phyloP scores from a whole-genome alignment of 2,888 invertebrate species.

The Melinopterus prodromus region DNA sequence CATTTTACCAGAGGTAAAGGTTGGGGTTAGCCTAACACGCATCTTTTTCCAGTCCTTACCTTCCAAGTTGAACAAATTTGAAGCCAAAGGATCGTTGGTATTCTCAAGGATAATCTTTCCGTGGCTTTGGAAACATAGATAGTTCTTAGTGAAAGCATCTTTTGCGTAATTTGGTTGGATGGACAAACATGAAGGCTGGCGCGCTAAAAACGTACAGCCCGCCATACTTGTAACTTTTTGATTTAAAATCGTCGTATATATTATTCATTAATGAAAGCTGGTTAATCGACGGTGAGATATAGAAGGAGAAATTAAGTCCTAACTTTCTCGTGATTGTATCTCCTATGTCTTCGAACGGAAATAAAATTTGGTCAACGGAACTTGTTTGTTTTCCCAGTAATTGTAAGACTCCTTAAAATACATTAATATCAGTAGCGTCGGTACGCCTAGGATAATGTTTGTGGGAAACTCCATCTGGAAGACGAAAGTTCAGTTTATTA shows the following conservation, averaged over 20 bases:
- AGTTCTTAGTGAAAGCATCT: slow-evolving; percentile 66
- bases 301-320: slow-evolving; percentile 8
- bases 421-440: neutral
- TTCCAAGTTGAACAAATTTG: slow-evolving; percentile 31
- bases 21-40: slow-evolving; percentile 30
- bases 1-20: slow-evolving; percentile 32
- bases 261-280: too few species aligned
- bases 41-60: slow-evolving; percentile 30
- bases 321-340: slow-evolving; percentile 10
- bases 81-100: slow-evolving; percentile 31
- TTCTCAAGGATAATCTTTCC: slow-evolving; percentile 58
- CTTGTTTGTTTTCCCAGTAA: slow-evolving; percentile 31
- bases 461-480: neutral
- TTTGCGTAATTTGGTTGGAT: slow-evolving; percentile 38
- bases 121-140: slow-evolving; percentile 67
- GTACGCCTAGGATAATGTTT: neutral
- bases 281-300: too few species aligned
- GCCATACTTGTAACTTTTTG: neutral
- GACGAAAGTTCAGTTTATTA: too few species aligned
- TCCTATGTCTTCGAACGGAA: slow-evolving; percentile 31
- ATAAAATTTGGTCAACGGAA: slow-evolving; percentile 23
- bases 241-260: slow-evolving; percentile 28
- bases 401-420: slow-evolving; percentile 30
- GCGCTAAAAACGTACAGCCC: slow-evolving; percentile 40
- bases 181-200: slow-evolving; percentile 30